Conservation (phyloP, 2,797 vertebrate genomes). For the Mergus octosetaceus region DNA sequence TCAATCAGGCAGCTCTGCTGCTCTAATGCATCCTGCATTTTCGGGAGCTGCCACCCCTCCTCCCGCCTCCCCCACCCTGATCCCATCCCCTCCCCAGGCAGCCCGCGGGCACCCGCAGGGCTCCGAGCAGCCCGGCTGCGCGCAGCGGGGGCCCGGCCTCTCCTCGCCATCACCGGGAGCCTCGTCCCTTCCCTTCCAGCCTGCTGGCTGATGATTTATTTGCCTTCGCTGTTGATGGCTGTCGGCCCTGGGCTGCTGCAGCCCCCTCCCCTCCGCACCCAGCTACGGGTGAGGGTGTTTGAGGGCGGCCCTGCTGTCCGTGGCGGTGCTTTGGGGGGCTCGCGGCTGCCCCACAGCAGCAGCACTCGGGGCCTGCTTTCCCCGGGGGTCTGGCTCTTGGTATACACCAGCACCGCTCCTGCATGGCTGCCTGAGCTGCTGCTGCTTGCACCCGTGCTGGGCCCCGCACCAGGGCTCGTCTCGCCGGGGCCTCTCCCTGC, state of each 20-base stretch:
- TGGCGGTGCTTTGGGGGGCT: not conserved
- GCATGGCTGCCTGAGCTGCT: rapidly evolving
- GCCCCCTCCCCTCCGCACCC: not conserved
- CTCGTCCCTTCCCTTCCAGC: rapidly evolving
- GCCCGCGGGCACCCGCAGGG: not conserved
- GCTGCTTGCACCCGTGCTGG: rapidly evolving
- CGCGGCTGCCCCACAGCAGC: not conserved
- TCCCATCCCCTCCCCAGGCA: not conserved
- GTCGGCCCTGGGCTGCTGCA: not conserved
- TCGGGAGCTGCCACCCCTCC: slow-evolving; percentile 44
- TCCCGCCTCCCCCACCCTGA: not conserved
- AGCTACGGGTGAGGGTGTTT: not conserved
- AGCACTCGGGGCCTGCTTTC: not conserved
- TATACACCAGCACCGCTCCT: not conserved
- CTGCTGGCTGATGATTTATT: not conserved
- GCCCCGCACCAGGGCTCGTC: rapidly evolving
- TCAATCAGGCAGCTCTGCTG: slow-evolving; percentile 60
- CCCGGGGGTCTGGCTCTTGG: not conserved
- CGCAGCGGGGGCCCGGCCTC: not conserved
- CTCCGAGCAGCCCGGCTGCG: not conserved
- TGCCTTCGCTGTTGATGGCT: not conserved
- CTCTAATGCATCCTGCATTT: slow-evolving; percentile 51
- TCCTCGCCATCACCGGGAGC: not conserved
- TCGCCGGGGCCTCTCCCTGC: not conserved
- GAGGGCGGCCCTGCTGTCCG: not conserved